phyloP scores from a whole-genome alignment of 2,888 invertebrate genomes.

The Tubiluchus corallicola region DNA sequence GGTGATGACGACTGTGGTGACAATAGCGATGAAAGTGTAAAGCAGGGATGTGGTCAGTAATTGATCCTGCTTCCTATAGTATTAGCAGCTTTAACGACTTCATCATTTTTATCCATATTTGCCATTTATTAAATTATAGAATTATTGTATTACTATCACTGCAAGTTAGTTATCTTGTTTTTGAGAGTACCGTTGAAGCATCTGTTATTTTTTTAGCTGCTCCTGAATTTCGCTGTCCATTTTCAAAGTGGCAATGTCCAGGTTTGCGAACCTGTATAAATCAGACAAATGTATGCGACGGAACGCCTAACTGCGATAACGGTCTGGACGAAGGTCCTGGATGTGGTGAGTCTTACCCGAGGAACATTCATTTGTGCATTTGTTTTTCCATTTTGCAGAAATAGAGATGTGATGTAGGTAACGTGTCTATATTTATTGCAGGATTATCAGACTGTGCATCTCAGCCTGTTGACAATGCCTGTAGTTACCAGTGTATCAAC shows the following conservation, averaged over 20 bases:
- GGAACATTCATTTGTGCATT: too few relatives aligned
- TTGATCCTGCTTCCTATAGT: conserved; percentile 5
- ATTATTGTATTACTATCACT: too few relatives aligned
- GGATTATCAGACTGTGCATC: not conserved
- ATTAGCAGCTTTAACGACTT: too few relatives aligned
- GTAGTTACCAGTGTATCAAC: conserved; percentile 28
- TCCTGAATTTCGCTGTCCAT: conserved; percentile 20
- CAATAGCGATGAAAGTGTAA: conserved; percentile 62
- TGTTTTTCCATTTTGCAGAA: too few relatives aligned
- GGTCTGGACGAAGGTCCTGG: conserved; percentile 66
- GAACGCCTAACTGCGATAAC: conserved; percentile 70
- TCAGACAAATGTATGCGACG: conserved; percentile 69
- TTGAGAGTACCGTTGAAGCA: too few relatives aligned
- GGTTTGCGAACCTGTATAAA: conserved; percentile 53
- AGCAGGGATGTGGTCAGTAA: conserved; percentile 38
- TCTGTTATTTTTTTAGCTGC: conserved; percentile 16
- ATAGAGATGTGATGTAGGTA: too few relatives aligned
- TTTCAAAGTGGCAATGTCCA: conserved; percentile 63
- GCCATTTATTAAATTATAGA: too few relatives aligned
- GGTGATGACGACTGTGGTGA: conserved; percentile 83
- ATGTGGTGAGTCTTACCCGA: conserved; percentile 48
- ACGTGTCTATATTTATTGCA: too few relatives aligned
- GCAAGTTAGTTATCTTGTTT: too few relatives aligned
- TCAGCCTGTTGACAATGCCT: conserved; percentile 23
- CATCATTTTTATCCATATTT: too few relatives aligned